Conservation (phyloP, 2,888 invertebrate species). For the Octodonta nipae region DNA sequence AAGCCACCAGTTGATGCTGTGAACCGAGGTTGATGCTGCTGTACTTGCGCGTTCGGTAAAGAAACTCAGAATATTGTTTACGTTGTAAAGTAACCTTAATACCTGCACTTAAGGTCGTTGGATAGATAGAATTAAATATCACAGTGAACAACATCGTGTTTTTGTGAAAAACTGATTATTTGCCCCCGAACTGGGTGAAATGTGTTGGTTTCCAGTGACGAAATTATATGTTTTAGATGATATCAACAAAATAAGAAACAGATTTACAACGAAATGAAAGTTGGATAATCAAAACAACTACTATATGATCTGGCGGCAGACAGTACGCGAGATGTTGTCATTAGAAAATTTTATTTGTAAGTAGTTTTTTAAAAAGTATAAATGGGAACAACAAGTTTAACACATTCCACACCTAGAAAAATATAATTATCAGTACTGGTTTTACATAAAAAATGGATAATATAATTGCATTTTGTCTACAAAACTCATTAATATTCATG, state of each 20-base stretch:
- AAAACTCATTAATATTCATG: too few relatives aligned
- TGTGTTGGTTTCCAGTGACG: too few relatives aligned
- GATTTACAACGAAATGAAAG: background rate
- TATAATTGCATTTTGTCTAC: too few relatives aligned
- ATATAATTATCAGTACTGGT: too few relatives aligned
- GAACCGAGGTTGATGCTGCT: too few relatives aligned
- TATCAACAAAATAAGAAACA: constrained; percentile 1
- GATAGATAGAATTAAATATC: constrained; percentile 1
- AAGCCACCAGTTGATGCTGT: too few relatives aligned
- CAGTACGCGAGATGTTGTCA: background rate
- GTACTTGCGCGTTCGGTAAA: too few relatives aligned
- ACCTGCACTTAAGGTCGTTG: constrained; percentile 6
- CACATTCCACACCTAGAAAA: too few relatives aligned
- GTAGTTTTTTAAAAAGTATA: too few relatives aligned
- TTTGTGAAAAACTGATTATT: too few relatives aligned
- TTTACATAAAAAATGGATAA: background rate
- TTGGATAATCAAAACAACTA: background rate
- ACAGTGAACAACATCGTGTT: background rate
- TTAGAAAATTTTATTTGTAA: constrained; percentile 1
- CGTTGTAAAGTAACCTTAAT: constrained; percentile 4
- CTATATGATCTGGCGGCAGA: background rate
- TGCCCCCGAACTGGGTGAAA: too few relatives aligned
- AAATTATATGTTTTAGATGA: background rate
- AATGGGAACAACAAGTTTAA: too few relatives aligned
- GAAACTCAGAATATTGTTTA: constrained; percentile 31